Percentiles rank a stretch among this genome's conserved stretches.
Conservation (phyloP, 2,113 vertebrate species). For the Formicarius rufipectus region DNA sequence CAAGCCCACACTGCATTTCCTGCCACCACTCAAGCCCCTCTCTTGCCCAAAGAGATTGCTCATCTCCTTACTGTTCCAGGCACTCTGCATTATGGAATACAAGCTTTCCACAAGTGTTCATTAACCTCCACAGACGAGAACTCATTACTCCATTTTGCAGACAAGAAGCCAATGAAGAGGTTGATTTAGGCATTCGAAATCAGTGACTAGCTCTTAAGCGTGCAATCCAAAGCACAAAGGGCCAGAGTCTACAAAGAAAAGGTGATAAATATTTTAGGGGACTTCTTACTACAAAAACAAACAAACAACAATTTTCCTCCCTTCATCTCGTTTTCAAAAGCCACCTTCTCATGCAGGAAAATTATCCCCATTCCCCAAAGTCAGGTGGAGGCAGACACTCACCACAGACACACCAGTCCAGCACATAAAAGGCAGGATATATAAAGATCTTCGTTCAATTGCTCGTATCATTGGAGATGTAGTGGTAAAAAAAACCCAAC, state of each 20-base stretch:
- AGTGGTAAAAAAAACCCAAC: background rate
- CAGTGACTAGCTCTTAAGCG: background rate
- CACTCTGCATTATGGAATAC: background rate
- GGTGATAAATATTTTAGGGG: background rate
- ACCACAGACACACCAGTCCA: background rate
- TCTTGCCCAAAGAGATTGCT: background rate
- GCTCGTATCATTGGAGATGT: background rate
- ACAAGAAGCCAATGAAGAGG: background rate
- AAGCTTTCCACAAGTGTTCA: conserved; percentile 9
- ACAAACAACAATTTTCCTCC: background rate
- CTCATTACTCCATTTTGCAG: background rate
- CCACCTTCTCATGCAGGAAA: background rate
- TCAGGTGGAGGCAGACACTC: background rate
- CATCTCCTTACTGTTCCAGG: background rate
- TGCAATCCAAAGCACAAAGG: background rate
- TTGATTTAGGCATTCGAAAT: conserved; percentile 10
- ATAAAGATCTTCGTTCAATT: background rate
- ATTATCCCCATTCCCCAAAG: background rate
- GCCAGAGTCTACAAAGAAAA: background rate
- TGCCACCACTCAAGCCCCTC: background rate
- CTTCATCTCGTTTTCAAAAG: background rate
- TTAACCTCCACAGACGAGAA: background rate
- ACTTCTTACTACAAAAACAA: background rate
- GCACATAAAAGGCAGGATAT: background rate
- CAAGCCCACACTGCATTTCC: background rate